Evolutionary conservation across 2,888 invertebrate species (phyloP), one percentile per base, ranked within the genome.

Genomic region (Cyclophora albipunctata): DNA sequence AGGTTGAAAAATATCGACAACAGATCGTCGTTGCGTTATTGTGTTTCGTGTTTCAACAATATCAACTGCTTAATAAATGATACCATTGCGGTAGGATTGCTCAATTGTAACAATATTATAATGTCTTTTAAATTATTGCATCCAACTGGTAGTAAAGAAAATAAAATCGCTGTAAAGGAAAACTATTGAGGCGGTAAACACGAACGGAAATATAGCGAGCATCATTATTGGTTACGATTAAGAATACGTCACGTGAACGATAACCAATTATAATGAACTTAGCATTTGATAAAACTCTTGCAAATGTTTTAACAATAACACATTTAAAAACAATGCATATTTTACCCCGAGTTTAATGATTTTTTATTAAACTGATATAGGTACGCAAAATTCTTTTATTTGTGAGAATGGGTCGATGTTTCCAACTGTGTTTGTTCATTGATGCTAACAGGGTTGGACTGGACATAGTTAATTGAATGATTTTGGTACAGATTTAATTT

Each of bases 211-310:
- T 57, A 58, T 61, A 59, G 55, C 37, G 37, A 4, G 5, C 37
- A 37, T 37, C 37, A 37, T 37, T 37, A 37, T 37, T 37, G 37
- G 37, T 37, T 37, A 37, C 52, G 53, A 65, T 61, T 56, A 65
- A 64, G 54, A 59, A 60, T 65, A 67, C 61, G 63, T 66, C 64
- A 69, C 55, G 52, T 52, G 57, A 47, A 45, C 54, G 65, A 71
- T 70, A 65, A 64, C 53, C 46, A 55, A 54, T 49, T 62, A 63
- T 59, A 62, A 63, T 61, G 59, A 62, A 52, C 53, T 53, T 49
- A 5, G 37, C 20, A 20, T 20, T 20, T 60, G 62, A 66, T 69
- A 66, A 59, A 63, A 59, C 51, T 55, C 54, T 55, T 57, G 55
- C 48, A 53, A 60, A 60, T 20, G 20, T 57, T 51, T 52, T 52